Evolutionary conservation across 1,140 invertebrate genomes (phyloP), one percentile per base, ranked within the genome.

Genomic region (Diabrotica undecimpunctata): DNA sequence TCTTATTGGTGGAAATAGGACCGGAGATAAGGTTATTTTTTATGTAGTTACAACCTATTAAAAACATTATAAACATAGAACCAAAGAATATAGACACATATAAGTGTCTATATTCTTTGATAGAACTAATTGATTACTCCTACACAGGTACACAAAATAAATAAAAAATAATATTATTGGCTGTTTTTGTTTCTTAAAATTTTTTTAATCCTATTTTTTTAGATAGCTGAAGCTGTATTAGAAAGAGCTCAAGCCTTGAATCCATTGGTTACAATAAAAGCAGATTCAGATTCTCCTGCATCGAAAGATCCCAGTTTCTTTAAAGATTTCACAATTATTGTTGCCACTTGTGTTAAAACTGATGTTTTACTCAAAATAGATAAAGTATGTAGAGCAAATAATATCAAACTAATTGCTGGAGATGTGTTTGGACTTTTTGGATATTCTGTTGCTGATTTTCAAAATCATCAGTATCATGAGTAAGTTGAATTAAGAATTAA

Each of bases 371-470:
- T 90, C 36, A 85, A 87, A 69, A 84, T 98, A 2, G 91, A 97
- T 79, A 82, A 85, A 9, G 85, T 90, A 55, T 97, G 96, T 75
- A 86, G 90, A 13, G 84, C 90, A 14, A 82, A 87, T 46, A 87
- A 88, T 14, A 87, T 96, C 3, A 91, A 93, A 74, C 96, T 98
- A 73, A 92, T 94, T 73, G 89, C 89, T 73, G 92, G 92, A 0
- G 93, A 96, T 82, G 92, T 97, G 12, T 97, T 91, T 88, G 97
- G 97, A 56, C 91, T 89, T 77, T 93, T 93, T 83, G 96, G 96
- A 2, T 98, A 90, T 80, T 89, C 89, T 72, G 97, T 97, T 80
- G 85, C 90, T 39, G 96, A 99, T 83, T 84, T 98, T 11, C 87
- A 90, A 50, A 85, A 87, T 38, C 94, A 97, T 78, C 86, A 91